Base-by-base conservation (phyloP, 2,797 vertebrate genomes). In the Artibeus lituratus region DNA sequence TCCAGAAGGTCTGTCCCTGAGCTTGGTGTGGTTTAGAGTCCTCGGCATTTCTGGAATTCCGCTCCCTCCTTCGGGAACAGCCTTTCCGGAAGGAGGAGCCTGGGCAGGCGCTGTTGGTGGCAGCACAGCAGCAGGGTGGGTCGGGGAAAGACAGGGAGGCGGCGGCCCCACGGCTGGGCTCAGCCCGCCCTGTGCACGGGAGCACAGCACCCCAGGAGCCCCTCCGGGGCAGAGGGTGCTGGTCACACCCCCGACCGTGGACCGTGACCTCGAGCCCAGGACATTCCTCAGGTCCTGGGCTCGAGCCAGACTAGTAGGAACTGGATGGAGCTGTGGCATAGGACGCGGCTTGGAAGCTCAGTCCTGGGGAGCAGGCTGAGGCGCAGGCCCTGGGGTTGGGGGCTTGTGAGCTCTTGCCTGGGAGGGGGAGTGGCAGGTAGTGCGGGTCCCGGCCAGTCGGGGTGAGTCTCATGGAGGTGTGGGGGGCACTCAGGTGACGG, bases 31-130 rank as follows among this genome's bases (percentile, higher is more conserved):
- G n/a, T n/a, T n/a, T n/a, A n/a, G n/a, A n/a, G n/a, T 51, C 67
- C 69, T 39, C 16, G 26, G 77, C 10, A 12, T 86, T 77, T 85
- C 94, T 70, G 87, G 29, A 91, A 78, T 85, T 39, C 77, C n/a
- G 6, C 44, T 69, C 53, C 12, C n/a, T 85, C 72, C 3, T 83
- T 70, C 51, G 53, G 47, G 78, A 44, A 8, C 35, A 72, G 51
- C 26, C 70, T 29, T 83, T 37, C 32, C 11, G 47, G 44, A 2
- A n/a, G 72, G 55, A 93, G 78, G 24, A 19, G 32, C 32, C 70
- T 7, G 39, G 57, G 57, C 26, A 57, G 85, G 53, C 35, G 76
- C 42, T 35, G 21, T 62, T 24, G 76, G 53, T 59, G 53, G 83
- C 42, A 5, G 57, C 4, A 39, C 24, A 2, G 5, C 37, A 16